Conservation (phyloP, 2,888 invertebrate genomes). For the Leucophora obtusa region DNA sequence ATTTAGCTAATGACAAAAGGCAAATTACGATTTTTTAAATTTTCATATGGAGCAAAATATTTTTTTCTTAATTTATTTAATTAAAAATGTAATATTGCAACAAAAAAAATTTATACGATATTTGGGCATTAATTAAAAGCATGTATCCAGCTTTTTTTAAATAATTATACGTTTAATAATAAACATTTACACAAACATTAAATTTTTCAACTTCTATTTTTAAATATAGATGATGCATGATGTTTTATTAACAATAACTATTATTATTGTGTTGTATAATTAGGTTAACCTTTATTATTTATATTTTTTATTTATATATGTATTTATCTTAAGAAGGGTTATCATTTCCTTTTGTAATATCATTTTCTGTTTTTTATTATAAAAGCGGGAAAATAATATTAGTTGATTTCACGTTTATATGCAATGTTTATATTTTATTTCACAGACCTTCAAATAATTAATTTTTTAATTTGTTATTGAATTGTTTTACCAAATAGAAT, state of each 20-base stretch:
- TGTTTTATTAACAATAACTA: constrained; percentile 22
- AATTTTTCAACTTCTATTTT: constrained; percentile 9
- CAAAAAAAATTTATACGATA: neutral
- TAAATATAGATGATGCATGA: constrained; percentile 20
- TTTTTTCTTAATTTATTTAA: neutral
- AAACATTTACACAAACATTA: constrained; percentile 29
- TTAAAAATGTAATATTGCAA: constrained; percentile 9
- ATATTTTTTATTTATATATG: neutral
- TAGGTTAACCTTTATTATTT: constrained; percentile 25
- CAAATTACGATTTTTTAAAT: constrained; percentile 18
- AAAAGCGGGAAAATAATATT: neutral
- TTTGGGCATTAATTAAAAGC: constrained; percentile 9
- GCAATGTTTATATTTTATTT: neutral
- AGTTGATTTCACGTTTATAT: neutral
- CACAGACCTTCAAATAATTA: neutral
- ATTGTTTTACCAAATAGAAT: too few species aligned
- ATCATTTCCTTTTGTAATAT: constrained; percentile 2
- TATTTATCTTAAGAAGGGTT: neutral
- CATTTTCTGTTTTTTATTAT: neutral
- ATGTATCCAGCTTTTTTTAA: neutral
- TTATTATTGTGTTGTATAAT: constrained; percentile 29
- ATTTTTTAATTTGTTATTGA: too few species aligned
- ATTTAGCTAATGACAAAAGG: constrained; percentile 40
- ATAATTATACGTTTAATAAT: constrained; percentile 13
- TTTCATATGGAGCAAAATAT: constrained; percentile 5